A percentile compares a stretch with the other conserved stretches of the same genome.
These are phyloP conservation scores for Acholoe squamosa DNA, from an alignment of 2,888 invertebrate species.

Conservation along the genomic window DNA sequence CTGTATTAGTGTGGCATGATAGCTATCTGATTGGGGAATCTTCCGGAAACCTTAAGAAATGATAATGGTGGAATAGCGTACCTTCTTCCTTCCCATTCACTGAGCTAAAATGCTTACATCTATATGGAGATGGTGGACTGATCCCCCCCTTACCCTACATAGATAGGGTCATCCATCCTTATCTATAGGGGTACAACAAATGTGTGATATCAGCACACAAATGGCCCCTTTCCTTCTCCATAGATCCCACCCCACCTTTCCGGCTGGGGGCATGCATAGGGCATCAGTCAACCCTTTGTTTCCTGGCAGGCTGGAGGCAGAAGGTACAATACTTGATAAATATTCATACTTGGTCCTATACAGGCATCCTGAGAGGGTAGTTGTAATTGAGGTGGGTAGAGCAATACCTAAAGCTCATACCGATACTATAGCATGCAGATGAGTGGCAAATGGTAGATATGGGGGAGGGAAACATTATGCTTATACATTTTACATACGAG, in stretches of 20 bases:
- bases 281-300: conserved; percentile 21
- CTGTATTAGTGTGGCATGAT: too few species aligned
- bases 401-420: not conserved
- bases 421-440: too few species aligned
- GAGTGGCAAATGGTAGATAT: too few species aligned
- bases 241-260: not conserved
- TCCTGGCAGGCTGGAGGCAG: not conserved
- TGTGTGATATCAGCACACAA: not conserved
- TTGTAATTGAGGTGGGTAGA: not conserved
- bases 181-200: not conserved
- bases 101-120: too few species aligned
- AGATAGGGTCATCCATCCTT: not conserved
- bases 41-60: too few species aligned
- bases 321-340: conserved; percentile 13
- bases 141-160: not conserved
- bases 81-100: too few species aligned
- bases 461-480: too few species aligned
- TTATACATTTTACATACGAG: too few species aligned
- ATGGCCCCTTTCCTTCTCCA: not conserved
- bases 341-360: conserved; percentile 17
- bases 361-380: not conserved
- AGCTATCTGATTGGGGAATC: too few species aligned
- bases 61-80: too few species aligned
- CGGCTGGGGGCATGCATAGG: not conserved
- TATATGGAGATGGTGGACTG: not conserved